These are phyloP conservation scores for Amorpha juglandis DNA, from an alignment of 2,888 invertebrate genomes.

Conservation along the genomic window DNA sequence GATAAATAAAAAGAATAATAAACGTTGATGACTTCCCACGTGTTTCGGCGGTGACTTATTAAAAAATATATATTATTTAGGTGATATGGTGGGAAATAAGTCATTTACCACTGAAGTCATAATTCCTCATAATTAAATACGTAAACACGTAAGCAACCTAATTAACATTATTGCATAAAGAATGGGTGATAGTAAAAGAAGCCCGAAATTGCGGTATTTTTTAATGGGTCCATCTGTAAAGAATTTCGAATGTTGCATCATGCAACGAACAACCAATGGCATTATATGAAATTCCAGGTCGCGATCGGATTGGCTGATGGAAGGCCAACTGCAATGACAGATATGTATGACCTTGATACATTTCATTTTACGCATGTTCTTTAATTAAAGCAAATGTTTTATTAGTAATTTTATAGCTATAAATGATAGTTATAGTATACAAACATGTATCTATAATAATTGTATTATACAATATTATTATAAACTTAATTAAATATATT, in stretches of 20 bases:
- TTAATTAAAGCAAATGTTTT: not conserved
- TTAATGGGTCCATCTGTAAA: slow-evolving; percentile 42
- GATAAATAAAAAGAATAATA: no score
- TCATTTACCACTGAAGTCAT: no score
- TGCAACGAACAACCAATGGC: slow-evolving; percentile 41
- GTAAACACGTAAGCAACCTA: not conserved
- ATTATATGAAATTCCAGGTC: slow-evolving; percentile 25
- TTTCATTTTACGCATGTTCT: slow-evolving; percentile 35
- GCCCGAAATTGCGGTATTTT: slow-evolving; percentile 19
- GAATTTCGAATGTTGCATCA: slow-evolving; percentile 61
- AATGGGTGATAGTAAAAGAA: not conserved
- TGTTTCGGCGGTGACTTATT: no score
- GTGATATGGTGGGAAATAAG: no score
- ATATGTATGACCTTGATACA: not conserved
- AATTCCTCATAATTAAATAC: not conserved
- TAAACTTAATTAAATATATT: not conserved
- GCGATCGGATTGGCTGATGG: slow-evolving; percentile 38
- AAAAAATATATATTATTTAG: no score
- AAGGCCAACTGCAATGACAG: slow-evolving; percentile 26
- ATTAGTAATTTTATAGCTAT: not conserved
- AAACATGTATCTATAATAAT: not conserved
- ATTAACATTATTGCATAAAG: slow-evolving; percentile 13
- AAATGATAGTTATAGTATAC: no score
- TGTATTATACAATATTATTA: not conserved
- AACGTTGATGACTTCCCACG: no score